Evolutionary conservation across 2,888 invertebrate genomes (phyloP).

Genomic region (Lucinisca nassula): DNA sequence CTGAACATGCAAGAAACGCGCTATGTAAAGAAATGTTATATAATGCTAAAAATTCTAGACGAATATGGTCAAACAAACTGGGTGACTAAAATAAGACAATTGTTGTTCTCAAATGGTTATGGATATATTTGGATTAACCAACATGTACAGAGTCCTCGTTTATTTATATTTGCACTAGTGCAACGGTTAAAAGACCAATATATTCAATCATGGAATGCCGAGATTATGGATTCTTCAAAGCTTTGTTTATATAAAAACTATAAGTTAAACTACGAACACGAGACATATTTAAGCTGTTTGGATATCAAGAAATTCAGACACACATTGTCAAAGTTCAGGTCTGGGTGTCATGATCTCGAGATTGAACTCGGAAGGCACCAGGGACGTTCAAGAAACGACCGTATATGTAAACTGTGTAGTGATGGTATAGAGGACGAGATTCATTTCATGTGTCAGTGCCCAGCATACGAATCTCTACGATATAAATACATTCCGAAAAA

Average conservation of each 20-base stretch:
- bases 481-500: not conserved
- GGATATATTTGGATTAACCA: not conserved
- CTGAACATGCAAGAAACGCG: not conserved
- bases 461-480: not conserved
- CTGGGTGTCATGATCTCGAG: constrained; percentile 5
- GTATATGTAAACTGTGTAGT: not conserved
- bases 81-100: not conserved
- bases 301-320: not conserved
- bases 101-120: not conserved
- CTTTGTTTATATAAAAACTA: not conserved
- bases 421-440: not conserved
- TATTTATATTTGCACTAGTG: not conserved
- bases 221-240: not conserved
- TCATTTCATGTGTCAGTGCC: not conserved
- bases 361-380: constrained; percentile 19
- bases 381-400: not conserved
- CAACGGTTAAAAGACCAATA: not conserved
- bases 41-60: not conserved
- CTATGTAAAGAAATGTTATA: not conserved
- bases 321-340: not conserved
- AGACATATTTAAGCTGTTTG: not conserved
- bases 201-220: not conserved
- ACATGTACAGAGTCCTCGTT: not conserved
- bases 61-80: not conserved
- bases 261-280: not conserved